Conservation (phyloP, 2,113 vertebrate genomes). For the Mastomys natalensis region DNA sequence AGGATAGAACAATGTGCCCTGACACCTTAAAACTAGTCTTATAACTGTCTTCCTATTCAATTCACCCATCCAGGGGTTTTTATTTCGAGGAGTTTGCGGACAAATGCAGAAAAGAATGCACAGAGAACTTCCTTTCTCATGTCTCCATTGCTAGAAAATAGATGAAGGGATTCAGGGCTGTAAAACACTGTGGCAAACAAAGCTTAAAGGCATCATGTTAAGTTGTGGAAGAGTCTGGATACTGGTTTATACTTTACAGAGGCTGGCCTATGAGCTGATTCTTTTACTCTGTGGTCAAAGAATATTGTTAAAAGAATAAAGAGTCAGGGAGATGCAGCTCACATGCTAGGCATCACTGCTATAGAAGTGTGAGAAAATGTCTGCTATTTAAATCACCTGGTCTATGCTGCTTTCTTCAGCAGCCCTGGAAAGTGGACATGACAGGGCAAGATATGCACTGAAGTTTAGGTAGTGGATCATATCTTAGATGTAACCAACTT, state of each 20-base stretch:
- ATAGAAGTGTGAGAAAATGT: not conserved
- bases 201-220: not conserved
- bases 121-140: not conserved
- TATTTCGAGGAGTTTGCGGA: not conserved
- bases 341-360: not conserved
- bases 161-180: not conserved
- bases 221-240: not conserved
- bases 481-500: not conserved
- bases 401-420: not conserved
- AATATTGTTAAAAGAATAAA: not conserved
- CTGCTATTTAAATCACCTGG: not conserved
- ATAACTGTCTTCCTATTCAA: not conserved
- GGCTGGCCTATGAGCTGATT: not conserved
- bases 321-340: not conserved
- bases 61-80: not conserved
- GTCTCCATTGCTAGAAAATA: conserved; percentile 23
- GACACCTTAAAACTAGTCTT: not conserved
- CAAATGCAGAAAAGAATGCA: not conserved
- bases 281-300: not conserved
- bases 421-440: not conserved
- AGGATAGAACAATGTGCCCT: not conserved
- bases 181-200: not conserved
- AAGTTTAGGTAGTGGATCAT: not conserved
- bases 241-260: not conserved
- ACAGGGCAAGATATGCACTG: too few relatives aligned